A percentile compares a stretch with the other conserved stretches of the same genome.
Conservation (phyloP, 2,797 vertebrate genomes). For the Pangasius djambal region DNA sequence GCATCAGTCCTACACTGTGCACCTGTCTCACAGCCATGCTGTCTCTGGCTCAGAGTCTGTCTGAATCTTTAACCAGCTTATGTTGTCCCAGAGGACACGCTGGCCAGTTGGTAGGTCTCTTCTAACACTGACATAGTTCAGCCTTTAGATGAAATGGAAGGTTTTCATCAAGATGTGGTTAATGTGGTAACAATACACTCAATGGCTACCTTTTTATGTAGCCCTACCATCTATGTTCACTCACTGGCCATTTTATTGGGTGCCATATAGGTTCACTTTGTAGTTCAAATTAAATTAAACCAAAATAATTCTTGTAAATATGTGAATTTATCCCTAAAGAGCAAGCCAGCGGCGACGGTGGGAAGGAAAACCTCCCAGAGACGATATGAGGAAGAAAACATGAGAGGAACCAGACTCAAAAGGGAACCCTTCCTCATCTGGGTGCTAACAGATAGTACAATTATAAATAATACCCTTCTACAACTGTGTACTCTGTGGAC, state of each 20-base stretch:
- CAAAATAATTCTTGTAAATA: no score
- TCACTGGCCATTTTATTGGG: background rate
- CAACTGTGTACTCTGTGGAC: no score
- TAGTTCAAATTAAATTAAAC: no score
- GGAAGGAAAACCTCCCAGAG: no score
- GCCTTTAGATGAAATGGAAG: background rate
- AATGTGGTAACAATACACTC: background rate
- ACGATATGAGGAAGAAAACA: no score
- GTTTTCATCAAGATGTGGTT: background rate
- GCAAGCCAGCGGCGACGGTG: no score
- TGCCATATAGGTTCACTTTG: background rate
- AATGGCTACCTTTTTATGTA: background rate
- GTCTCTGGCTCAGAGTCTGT: slow-evolving; percentile 15
- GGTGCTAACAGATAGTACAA: no score
- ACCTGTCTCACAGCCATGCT: slow-evolving; percentile 36
- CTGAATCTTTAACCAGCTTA: slow-evolving; percentile 48
- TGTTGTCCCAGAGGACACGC: slow-evolving; percentile 38
- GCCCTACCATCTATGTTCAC: background rate
- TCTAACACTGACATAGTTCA: background rate
- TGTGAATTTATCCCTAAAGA: no score
- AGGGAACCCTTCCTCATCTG: no score
- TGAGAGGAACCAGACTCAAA: no score
- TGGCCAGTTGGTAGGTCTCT: slow-evolving; percentile 27
- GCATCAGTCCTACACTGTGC: slow-evolving; percentile 32
- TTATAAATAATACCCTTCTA: no score